phyloP scores from a whole-genome alignment of 2,797 vertebrate genomes.

The Cirrhinus mrigala region DNA sequence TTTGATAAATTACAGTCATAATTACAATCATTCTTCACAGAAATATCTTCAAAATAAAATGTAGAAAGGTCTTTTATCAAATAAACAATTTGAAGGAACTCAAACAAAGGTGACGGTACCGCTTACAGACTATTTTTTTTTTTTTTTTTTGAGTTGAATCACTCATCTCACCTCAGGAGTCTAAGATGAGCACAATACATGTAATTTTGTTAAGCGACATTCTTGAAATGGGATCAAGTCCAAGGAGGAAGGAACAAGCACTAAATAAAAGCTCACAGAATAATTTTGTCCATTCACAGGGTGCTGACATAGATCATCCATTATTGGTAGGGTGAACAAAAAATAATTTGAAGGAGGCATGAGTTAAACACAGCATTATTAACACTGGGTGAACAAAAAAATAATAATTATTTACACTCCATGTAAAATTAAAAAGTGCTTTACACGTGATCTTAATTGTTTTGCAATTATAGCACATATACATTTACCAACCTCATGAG shows the following conservation, averaged over 20 bases:
- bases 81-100: conserved; percentile 66
- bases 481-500: conserved; percentile 8
- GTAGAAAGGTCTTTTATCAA: conserved; percentile 75
- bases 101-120: conserved; percentile 46
- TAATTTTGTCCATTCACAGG: conserved; percentile 16
- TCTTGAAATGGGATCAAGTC: conserved; percentile 36
- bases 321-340: conserved; percentile 24
- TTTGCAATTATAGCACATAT: conserved; percentile 64
- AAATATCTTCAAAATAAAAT: conserved; percentile 78
- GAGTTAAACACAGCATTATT: conserved; percentile 65
- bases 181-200: conserved; percentile 39
- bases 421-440: conserved; percentile 81
- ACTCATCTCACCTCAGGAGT: conserved; percentile 1
- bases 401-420: conserved; percentile 75
- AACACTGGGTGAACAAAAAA: conserved; percentile 76
- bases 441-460: conserved; percentile 67
- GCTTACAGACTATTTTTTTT: conserved; percentile 17
- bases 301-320: conserved; percentile 3
- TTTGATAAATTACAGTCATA: conserved; percentile 80
- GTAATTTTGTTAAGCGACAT: conserved; percentile 3
- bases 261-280: conserved; percentile 18
- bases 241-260: conserved; percentile 36
- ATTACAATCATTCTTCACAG: conserved; percentile 73
- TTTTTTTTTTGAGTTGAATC: conserved; percentile 17
- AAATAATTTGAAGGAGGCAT: neutral